Evolutionary conservation across 2,888 invertebrate genomes (phyloP).

Genomic region (Machimus rusticus): DNA sequence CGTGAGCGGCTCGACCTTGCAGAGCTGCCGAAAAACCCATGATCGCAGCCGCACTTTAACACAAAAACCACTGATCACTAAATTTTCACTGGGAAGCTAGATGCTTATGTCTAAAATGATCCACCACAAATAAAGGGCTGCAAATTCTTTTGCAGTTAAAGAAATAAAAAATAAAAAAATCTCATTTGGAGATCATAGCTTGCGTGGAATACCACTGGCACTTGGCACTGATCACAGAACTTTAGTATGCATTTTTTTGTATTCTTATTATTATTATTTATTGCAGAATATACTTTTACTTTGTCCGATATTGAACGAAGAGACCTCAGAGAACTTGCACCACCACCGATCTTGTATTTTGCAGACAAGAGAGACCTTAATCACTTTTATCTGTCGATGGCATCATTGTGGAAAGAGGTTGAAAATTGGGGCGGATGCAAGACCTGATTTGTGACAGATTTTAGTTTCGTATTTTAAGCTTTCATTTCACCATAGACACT

Average conservation of each 20-base stretch:
- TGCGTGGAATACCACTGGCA: neutral
- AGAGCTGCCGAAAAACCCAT: slow-evolving; percentile 90
- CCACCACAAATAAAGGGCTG: neutral
- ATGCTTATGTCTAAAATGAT: neutral
- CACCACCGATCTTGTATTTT: neutral
- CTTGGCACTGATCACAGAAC: neutral
- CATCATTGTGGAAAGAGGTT: slow-evolving; percentile 1
- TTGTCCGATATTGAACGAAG: neutral
- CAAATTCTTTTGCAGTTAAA: neutral
- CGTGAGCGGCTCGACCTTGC: slow-evolving; percentile 89
- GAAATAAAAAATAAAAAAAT: neutral
- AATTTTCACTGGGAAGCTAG: neutral
- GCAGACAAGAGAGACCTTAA: neutral
- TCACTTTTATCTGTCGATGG: slow-evolving; percentile 22
- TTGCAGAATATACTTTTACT: neutral
- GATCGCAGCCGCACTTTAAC: slow-evolving; percentile 3
- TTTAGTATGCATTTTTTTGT: neutral
- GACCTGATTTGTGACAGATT: neutral
- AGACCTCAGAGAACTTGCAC: neutral
- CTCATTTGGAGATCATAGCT: neutral
- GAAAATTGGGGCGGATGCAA: neutral
- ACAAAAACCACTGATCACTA: neutral
- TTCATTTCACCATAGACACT: neutral
- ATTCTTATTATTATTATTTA: neutral
- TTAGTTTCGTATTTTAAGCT: neutral